Evolutionary conservation across 2,797 vertebrate species (phyloP), one percentile per base, ranked within the genome.

Genomic region (Nannoperca obscura): DNA sequence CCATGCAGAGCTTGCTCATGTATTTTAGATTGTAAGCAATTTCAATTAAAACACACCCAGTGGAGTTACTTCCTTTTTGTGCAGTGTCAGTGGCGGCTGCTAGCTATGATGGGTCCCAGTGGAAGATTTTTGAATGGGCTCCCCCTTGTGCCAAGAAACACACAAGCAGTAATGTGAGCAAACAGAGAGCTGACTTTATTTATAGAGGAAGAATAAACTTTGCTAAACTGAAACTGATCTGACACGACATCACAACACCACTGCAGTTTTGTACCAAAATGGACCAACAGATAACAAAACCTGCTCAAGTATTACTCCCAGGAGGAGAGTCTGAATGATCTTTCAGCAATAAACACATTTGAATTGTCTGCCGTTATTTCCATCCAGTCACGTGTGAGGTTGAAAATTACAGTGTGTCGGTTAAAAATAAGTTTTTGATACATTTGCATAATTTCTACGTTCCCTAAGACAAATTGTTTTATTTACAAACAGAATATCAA

Each of bases 21-120:
- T 71, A 82, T 84, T 88, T 89, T 86, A 66, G 76, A 82, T 82
- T 19, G 30, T 13, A 40, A 74, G 81, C 70, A 13, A 32, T 86
- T 85, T 87, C 36, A 83, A 72, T 85, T 73, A 68, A 88, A 86
- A 85, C 61, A 61, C 76, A 63, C 73, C 50, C 78, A 15, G 64
- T 24, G 57, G 66, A 84, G 76, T 68, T 72, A 27, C 44, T 50
- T 59, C 53, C 13, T 53, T 63, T 46, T 52, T 68, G 71, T 63
- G 76, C n/a, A 17, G 30, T 1, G 15, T 73, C 22, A 14, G 32
- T 3, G 44, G 30, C 20, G 8, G 68, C 30, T n/a, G 72, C 34
- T 19, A 0, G 19, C 46, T 40, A 13, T 27, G 50, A 67, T 20
- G n/a, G 30, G 47, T 9, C 53, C 58, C 36, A 0, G 54, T 58